Base-by-base conservation (phyloP, 2,888 invertebrate genomes). In the Schrankia costaestrigalis region DNA sequence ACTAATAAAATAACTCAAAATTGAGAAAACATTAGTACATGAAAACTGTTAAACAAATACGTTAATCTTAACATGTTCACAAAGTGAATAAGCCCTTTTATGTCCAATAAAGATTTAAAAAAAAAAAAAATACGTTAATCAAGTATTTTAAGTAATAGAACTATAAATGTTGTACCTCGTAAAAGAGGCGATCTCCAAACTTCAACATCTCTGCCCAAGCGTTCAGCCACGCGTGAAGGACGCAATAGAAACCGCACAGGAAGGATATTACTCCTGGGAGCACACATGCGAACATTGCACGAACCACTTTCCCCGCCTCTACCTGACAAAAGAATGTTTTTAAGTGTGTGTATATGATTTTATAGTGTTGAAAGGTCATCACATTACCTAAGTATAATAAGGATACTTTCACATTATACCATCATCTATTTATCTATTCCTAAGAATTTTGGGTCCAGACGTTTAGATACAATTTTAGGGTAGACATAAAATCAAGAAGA, bases 161-260 rank as follows among this genome's bases (percentile, higher is more conserved):
- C 7, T 9, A 12, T n/a, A 12, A 31, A 19, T 27, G 9, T 13
- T 10, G 15, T 33, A 86, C 87, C 75, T 87, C 85, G 46, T 87
- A 87, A 54, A 87, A 88, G 92, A 89, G 96, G 93, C 89, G 93
- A 89, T 68, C 97, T 79, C 85, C 98, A 74, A 98, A 99, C 41
- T 90, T 90, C 41, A 97, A 75, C 78, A 97, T 89, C 77, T 99
- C 98, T 0, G 97, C 95, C 63, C 94, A 95, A 11, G 94, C 94
- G 77, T 98, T 99, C 63, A 95, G 89, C 96, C 97, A 97, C 1
- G 94, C 92, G 65, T 99, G 98, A 3, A 98, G 85, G 2, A 98
- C 83, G 43, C 94, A 91, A 81, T 96, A 98, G 81, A 97, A 97
- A 2, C 92, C 93, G 58, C 92, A 90, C 1, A 95, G 69, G 43